phyloP scores from a whole-genome alignment of 2,113 vertebrate species.

The Rhea pennata region DNA sequence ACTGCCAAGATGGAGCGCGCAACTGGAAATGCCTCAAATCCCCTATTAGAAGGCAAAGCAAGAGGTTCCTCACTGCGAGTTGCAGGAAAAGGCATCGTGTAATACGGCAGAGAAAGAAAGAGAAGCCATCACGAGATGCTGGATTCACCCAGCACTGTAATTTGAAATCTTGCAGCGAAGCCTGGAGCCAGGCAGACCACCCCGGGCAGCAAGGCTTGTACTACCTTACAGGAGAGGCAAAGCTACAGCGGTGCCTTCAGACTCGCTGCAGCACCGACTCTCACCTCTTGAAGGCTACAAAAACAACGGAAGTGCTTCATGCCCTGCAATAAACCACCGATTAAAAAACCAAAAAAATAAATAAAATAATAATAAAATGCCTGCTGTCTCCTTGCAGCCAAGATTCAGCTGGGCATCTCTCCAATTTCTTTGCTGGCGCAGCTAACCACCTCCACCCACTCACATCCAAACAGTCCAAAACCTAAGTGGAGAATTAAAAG shows the following conservation, averaged over 20 bases:
- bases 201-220: neutral
- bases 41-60: neutral
- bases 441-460: neutral
- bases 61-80: neutral
- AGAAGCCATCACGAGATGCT: neutral
- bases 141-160: neutral
- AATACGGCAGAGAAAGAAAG: neutral
- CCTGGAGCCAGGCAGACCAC: neutral
- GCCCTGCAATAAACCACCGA: neutral
- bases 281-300: neutral
- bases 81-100: neutral
- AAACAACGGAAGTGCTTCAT: neutral
- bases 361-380: neutral
- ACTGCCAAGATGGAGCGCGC: neutral
- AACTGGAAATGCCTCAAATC: neutral
- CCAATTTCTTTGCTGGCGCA: neutral
- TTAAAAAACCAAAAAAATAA: neutral
- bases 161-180: neutral
- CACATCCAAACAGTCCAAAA: neutral
- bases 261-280: rapidly evolving
- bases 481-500: neutral
- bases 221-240: neutral
- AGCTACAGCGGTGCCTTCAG: neutral
- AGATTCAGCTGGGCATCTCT: neutral
- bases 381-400: neutral